Evolutionary conservation across 1,140 invertebrate genomes (phyloP).

Genomic region (Hyphantria cunea): DNA sequence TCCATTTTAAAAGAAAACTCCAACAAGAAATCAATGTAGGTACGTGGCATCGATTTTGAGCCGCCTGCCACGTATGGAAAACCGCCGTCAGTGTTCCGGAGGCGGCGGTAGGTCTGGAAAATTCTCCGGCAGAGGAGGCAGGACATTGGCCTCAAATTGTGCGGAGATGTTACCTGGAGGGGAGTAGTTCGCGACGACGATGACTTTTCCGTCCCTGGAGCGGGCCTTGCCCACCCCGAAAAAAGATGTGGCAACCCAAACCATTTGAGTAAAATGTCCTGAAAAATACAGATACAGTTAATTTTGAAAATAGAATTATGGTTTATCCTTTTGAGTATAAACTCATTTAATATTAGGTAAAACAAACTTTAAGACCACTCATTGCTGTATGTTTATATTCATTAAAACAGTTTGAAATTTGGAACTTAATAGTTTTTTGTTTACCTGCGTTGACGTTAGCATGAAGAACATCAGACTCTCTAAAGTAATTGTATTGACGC

Average conservation of each 20-base stretch:
- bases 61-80: slow-evolving; percentile 72
- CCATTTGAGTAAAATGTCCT: slow-evolving; percentile 96
- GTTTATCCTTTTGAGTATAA: too few relatives aligned
- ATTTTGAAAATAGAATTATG: too few relatives aligned
- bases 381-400: too few relatives aligned
- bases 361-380: too few relatives aligned
- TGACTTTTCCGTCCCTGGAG: slow-evolving; percentile 87
- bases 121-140: slow-evolving; percentile 85
- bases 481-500: slow-evolving; percentile 88
- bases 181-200: slow-evolving; percentile 92
- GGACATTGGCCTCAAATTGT: slow-evolving; percentile 89
- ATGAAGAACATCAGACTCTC: slow-evolving; percentile 87
- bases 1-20: too few relatives aligned
- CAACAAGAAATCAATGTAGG: slow-evolving; percentile 17
- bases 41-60: slow-evolving; percentile 66
- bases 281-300: slow-evolving; percentile 12
- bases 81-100: slow-evolving; percentile 66
- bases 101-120: slow-evolving; percentile 72
- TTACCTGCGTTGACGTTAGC: slow-evolving; percentile 90
- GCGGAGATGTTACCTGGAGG: slow-evolving; percentile 90
- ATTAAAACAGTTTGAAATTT: too few relatives aligned
- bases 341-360: too few relatives aligned
- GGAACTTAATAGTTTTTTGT: neutral
- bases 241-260: slow-evolving; percentile 90
- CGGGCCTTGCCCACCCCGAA: slow-evolving; percentile 93